Conservation (phyloP, 2,113 vertebrate genomes). For the Myrmophylax atrothorax region DNA sequence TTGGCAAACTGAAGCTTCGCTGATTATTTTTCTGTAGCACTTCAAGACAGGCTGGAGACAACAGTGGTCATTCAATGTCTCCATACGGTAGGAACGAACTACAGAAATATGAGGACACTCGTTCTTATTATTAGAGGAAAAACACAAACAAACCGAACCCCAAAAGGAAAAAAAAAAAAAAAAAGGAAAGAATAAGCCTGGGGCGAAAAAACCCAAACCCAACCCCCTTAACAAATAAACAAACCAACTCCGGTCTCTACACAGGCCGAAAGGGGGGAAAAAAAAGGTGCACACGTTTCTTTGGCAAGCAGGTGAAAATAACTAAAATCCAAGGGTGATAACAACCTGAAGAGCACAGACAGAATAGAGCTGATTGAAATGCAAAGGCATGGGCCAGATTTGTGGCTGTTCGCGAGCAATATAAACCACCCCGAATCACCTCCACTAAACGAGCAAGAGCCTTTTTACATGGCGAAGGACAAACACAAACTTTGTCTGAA, state of each 20-base stretch:
- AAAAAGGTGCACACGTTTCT: background rate
- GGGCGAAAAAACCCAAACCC: background rate
- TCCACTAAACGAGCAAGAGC: background rate
- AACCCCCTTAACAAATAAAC: background rate
- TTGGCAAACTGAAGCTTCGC: background rate
- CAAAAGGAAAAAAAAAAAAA: rapidly evolving
- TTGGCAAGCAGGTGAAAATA: background rate
- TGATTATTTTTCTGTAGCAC: background rate
- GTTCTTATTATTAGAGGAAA: background rate
- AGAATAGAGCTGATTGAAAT: background rate
- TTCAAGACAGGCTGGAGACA: background rate
- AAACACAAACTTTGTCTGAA: background rate
- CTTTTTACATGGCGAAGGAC: background rate
- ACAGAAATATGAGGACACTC: background rate
- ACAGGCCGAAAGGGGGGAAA: background rate
- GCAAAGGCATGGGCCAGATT: background rate
- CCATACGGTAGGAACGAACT: background rate
- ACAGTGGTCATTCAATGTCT: background rate
- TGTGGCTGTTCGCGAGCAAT: background rate
- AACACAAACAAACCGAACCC: background rate
- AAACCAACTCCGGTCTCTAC: background rate
- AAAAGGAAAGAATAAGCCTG: background rate
- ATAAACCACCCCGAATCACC: background rate
- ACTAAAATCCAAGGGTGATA: background rate
- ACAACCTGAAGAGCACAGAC: background rate